Evolutionary conservation across 2,888 invertebrate genomes (phyloP), one percentile per base, ranked within the genome.

Genomic region (Drosophila parthenogenetica): DNA sequence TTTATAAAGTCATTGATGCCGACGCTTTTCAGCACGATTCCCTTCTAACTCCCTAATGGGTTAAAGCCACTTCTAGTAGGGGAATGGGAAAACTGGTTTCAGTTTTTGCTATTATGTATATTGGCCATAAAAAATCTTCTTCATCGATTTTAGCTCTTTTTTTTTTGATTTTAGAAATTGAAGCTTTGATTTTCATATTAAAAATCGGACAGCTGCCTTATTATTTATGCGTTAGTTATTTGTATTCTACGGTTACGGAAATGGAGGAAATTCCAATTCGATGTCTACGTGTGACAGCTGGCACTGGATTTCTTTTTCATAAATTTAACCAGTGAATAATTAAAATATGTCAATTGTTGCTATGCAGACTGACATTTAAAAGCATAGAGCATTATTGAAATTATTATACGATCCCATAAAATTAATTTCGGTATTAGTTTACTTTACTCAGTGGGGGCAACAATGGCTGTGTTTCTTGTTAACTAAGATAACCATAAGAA

Each of bases 181-280:
- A 75, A 62, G 45, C 60, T 61, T 25, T 62, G 69, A 77, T 60
- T 59, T 50, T 45, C 37, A 51, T 45, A 73, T 61, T 69, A 59
- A 29, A 63, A 42, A 60, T 71, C 75, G 70, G 79, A 71, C 87
- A 82, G 81, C 87, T 60, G 84, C 37, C 78, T 83, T 60, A 86
- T 82, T 86, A 82, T 83, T 86, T 83, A 83, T 80, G 86, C 78
- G 77, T 79, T 79, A 76, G 77, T 73, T 57, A 57, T 57, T 57
- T 42, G 55, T 70, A 57, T 67, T 62, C 8, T 45, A 22, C 25
- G 37, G 16, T 11, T n/a, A 19, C 13, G 19, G 22, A 29, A 29
- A 29, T 29, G 29, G 29, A 29, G 13, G 13, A 5, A 35, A 39
- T 13, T 32, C 22, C 22, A 22, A 7, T 19, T 25, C 16, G 17